Conservation (phyloP, 2,113 vertebrate genomes). For the Mastomys natalensis region DNA sequence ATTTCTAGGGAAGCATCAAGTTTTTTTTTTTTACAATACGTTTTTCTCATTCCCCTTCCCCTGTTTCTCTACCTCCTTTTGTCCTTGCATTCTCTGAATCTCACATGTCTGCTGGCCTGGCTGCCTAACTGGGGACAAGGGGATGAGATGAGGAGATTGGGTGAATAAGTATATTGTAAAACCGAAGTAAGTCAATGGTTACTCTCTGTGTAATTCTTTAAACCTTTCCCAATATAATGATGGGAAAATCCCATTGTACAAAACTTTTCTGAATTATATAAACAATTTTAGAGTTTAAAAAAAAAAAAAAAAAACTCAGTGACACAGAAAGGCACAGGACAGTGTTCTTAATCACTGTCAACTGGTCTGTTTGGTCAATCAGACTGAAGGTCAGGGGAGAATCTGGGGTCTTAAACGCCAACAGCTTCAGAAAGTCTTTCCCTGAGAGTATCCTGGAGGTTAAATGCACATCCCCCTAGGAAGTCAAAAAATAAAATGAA, state of each 20-base stretch:
- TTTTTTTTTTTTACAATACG: background rate
- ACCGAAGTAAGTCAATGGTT: background rate
- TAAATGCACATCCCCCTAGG: background rate
- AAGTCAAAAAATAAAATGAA: background rate
- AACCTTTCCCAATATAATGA: background rate
- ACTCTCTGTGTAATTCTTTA: background rate
- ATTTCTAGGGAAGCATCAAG: background rate
- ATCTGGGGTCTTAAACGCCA: background rate
- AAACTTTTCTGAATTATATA: background rate
- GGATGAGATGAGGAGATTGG: background rate
- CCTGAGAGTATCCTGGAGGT: background rate
- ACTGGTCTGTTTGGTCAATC: background rate
- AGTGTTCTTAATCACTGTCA: background rate
- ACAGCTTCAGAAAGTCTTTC: background rate
- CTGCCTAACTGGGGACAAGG: background rate
- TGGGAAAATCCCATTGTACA: background rate
- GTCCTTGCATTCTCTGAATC: background rate
- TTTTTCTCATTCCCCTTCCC: background rate
- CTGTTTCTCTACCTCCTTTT: background rate
- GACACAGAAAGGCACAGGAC: background rate
- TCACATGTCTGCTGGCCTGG: background rate
- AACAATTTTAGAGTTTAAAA: background rate
- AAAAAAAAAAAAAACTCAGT: too few relatives aligned
- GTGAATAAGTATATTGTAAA: background rate
- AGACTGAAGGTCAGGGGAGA: background rate